Percentiles rank a stretch among this genome's conserved stretches.
Evolutionary conservation across 2,113 vertebrate genomes (phyloP).

Genomic region (Alethe diademata): DNA sequence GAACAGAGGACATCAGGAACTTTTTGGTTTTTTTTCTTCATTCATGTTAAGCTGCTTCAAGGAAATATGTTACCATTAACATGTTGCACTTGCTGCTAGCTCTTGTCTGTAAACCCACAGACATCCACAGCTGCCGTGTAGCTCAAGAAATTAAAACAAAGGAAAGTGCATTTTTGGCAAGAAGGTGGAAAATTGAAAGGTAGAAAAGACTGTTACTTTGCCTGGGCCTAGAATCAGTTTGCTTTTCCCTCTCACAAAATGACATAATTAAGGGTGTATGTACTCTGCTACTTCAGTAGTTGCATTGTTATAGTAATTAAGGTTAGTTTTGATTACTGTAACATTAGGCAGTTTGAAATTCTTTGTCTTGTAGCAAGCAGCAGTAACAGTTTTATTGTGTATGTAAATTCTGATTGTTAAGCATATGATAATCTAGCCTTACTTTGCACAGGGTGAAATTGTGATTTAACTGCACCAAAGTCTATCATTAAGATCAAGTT

Average conservation of each 20-base stretch:
- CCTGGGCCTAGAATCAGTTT: not conserved
- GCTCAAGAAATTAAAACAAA: not conserved
- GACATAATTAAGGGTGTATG: constrained; percentile 13
- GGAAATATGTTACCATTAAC: not conserved
- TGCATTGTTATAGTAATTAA: constrained; percentile 16
- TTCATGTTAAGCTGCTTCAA: not conserved
- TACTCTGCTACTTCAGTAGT: not conserved
- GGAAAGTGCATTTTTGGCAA: not conserved
- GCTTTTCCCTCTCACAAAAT: not conserved
- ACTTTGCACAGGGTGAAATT: not conserved
- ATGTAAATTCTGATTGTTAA: constrained; percentile 25
- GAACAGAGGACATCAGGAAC: not conserved
- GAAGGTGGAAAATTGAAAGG: not conserved
- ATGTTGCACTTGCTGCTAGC: not conserved
- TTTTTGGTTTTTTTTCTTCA: not conserved
- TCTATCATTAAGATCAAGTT: constrained; percentile 7
- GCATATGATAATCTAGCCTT: not conserved
- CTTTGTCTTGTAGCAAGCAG: constrained; percentile 27
- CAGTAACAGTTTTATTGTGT: not conserved
- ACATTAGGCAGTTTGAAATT: constrained; percentile 12
- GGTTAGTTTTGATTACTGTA: constrained; percentile 18
- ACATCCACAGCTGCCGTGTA: not conserved
- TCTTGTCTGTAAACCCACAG: not conserved
- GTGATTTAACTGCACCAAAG: not conserved
- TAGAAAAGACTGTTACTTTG: not conserved